Base-by-base conservation (phyloP, 2,113 vertebrate genomes). In the Prinia subflava region DNA sequence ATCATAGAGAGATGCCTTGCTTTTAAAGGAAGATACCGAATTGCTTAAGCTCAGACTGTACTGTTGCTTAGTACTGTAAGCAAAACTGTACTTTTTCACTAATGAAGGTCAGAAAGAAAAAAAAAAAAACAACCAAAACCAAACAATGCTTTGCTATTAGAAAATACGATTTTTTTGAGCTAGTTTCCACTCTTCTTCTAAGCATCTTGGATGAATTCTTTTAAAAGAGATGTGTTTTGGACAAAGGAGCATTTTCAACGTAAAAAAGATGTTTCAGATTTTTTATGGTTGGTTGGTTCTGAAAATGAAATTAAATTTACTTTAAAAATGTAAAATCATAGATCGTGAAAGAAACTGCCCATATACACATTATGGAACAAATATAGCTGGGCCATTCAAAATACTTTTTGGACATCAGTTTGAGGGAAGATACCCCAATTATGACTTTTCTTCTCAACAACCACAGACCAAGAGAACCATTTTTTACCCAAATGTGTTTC, bases 181-280 rank as follows among this genome's bases (percentile, higher is more conserved):
- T 89, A 60, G 33, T 44, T 95, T 89, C 24, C 7, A 55, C 30
- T 62, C 21, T 46, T 41, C 19, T 82, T 83, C n/a, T 65, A 84
- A 78, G 30, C 10, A 41, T 52, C 15, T 63, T 33, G 5, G 22
- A 84, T 81, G 11, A 53, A 14, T 28, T 52, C 3, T 83, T 56
- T 76, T 35, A 14, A 50, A 76, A 64, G 10, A 81, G 55, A 60
- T 0, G 4, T 21, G 24, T 44, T 78, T 81, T 53, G 19, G 27
- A 68, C 16, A 60, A 18, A 10, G 0, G 2, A 78, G 25, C 8
- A 37, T 37, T 87, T 64, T 22, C 6, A 14, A 73, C 1, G 1
- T 33, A 39, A 81, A 62, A 70, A 75, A 50, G 14, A 74, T 27
- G 6, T 21, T 62, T 12, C 2, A 0, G 0, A 13, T 17, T 60